phyloP scores from a whole-genome alignment of 2,888 invertebrate species.

The Meloe dianella region DNA sequence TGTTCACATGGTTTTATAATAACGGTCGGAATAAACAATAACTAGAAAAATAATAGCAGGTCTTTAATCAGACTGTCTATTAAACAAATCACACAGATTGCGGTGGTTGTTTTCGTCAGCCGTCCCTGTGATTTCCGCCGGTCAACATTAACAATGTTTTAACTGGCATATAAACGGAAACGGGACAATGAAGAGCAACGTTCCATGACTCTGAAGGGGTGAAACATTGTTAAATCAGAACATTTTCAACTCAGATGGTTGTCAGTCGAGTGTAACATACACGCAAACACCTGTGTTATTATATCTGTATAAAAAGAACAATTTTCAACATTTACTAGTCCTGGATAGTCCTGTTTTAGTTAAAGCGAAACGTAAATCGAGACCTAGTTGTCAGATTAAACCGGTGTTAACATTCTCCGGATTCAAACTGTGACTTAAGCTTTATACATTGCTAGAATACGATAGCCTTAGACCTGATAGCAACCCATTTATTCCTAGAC shows the following conservation, averaged over 20 bases:
- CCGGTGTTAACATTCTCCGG: slow-evolving; percentile 35
- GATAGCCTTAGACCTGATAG: slow-evolving; percentile 34
- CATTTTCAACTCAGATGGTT: slow-evolving; percentile 40
- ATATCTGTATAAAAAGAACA: slow-evolving; percentile 11
- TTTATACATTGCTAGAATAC: slow-evolving; percentile 32
- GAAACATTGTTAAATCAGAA: slow-evolving; percentile 48
- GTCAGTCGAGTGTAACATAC: slow-evolving; percentile 32
- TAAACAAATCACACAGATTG: slow-evolving; percentile 47
- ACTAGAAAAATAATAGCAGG: slow-evolving; percentile 39
- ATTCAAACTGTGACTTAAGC: slow-evolving; percentile 34
- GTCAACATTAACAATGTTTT: slow-evolving; percentile 47
- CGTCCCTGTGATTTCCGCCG: slow-evolving; percentile 51
- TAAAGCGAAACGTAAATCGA: slow-evolving; percentile 26
- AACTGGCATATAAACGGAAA: slow-evolving; percentile 48
- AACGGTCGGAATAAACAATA: slow-evolving; percentile 37
- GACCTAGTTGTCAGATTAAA: slow-evolving; percentile 24
- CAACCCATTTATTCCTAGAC: slow-evolving; percentile 38
- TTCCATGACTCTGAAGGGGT: slow-evolving; percentile 51
- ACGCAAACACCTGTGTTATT: slow-evolving; percentile 32
- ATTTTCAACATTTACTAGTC: slow-evolving; percentile 4
- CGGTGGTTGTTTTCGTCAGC: slow-evolving; percentile 39
- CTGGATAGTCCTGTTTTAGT: slow-evolving; percentile 9
- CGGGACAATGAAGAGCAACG: slow-evolving; percentile 50
- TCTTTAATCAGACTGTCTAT: slow-evolving; percentile 35
- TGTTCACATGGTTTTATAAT: slow-evolving; percentile 27